Percentiles rank a stretch among this genome's conserved stretches.
Evolutionary conservation across 2,113 vertebrate species (phyloP).

Genomic region (Redunca redunca): DNA sequence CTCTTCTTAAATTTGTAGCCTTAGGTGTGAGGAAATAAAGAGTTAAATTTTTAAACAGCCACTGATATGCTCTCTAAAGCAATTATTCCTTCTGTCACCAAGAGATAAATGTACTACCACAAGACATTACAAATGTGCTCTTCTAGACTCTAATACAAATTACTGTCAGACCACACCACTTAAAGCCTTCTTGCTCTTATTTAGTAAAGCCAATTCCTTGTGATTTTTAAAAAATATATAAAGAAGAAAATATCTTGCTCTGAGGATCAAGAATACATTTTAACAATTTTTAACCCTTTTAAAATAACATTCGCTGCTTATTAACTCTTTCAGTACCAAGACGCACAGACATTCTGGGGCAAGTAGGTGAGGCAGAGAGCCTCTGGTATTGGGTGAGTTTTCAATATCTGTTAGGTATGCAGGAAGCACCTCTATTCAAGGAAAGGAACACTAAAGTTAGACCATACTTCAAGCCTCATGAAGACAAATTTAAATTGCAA

Average conservation of each 20-base stretch:
- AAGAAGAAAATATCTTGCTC: constrained; percentile 61
- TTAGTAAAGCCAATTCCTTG: constrained; percentile 60
- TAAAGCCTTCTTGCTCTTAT: constrained; percentile 59
- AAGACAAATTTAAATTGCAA: background rate
- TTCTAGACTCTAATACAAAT: constrained; percentile 73
- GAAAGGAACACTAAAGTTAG: background rate
- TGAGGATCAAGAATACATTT: constrained; percentile 34
- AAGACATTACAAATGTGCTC: constrained; percentile 74
- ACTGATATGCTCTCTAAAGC: constrained; percentile 72
- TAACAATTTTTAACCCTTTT: constrained; percentile 52
- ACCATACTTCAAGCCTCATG: background rate
- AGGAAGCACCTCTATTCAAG: background rate
- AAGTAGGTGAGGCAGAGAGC: background rate
- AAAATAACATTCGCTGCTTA: constrained; percentile 41
- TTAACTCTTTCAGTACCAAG: constrained; percentile 2
- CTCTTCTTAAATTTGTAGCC: constrained; percentile 25
- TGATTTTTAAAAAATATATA: constrained; percentile 27
- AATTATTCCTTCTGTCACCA: constrained; percentile 76
- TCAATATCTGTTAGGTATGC: background rate
- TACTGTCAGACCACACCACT: constrained; percentile 70
- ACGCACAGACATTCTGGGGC: background rate
- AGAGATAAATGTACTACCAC: constrained; percentile 76
- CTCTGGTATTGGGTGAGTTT: background rate
- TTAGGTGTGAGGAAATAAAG: constrained; percentile 59
- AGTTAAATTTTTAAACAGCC: constrained; percentile 74